Conservation (phyloP, 2,797 vertebrate genomes). For the Rhynchotus rufescens region DNA sequence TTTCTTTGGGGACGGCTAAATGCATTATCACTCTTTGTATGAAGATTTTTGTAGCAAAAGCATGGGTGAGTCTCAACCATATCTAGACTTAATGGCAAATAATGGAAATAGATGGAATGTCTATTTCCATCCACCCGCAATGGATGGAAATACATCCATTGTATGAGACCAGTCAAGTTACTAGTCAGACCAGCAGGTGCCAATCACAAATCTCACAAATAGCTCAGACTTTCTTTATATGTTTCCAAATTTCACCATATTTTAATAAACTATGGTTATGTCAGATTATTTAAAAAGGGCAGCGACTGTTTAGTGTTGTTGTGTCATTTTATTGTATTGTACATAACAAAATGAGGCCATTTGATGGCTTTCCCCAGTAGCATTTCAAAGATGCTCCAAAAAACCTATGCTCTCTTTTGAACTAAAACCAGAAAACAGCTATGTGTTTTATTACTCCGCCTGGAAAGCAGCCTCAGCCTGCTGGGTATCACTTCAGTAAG, state of each 20-base stretch:
- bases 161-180: not conserved
- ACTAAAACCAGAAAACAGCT: not conserved
- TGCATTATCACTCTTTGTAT: not conserved
- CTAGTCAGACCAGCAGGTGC: not conserved
- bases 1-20: no score
- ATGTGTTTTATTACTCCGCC: not conserved
- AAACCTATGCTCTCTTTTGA: not conserved
- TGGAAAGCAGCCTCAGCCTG: conserved; percentile 15
- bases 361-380: not conserved
- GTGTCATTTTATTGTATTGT: not conserved
- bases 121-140: no score
- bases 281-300: not conserved
- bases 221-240: not conserved
- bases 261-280: conserved; percentile 7
- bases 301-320: not conserved
- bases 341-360: conserved; percentile 7
- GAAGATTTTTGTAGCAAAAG: not conserved
- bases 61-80: fast-evolving
- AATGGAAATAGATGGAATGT: no score
- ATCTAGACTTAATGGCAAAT: no score
- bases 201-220: not conserved
- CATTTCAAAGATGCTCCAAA: not conserved
- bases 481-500: not conserved
- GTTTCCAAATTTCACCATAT: not conserved
- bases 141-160: not conserved